Conservation (phyloP, 1,140 invertebrate genomes). For the Trachelipus rathkii region DNA sequence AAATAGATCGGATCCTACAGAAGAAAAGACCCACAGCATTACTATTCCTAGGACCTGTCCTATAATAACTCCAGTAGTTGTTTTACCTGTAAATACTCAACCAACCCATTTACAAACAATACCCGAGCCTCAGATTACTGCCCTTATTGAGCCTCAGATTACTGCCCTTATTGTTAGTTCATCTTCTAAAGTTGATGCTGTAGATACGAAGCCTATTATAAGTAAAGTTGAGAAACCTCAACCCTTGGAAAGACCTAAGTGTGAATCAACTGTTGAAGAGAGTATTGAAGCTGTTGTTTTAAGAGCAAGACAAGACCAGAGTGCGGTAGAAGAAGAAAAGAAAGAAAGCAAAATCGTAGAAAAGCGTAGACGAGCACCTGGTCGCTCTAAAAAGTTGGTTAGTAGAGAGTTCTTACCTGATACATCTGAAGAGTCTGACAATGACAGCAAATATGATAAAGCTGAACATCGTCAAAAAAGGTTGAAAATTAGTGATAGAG, state of each 20-base stretch:
- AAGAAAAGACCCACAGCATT: constrained; percentile 21
- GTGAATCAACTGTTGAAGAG: constrained; percentile 37
- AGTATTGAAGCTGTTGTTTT: constrained; percentile 43
- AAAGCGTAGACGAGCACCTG: constrained; percentile 31
- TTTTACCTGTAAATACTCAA: not conserved
- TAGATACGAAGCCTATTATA: not conserved
- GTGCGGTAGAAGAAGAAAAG: constrained; percentile 4
- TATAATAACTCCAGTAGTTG: not conserved
- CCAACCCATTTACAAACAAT: not conserved
- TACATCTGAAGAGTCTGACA: constrained; percentile 35
- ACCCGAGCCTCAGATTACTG: constrained; percentile 12
- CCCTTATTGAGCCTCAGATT: not conserved
- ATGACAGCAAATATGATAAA: constrained; percentile 27
- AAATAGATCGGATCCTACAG: constrained; percentile 32
- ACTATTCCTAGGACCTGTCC: constrained; percentile 17
- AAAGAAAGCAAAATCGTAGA: constrained; percentile 22
- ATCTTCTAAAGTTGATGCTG: not conserved
- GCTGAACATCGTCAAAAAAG: no score
- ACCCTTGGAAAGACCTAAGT: constrained; percentile 30
- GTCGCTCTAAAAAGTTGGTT: constrained; percentile 32
- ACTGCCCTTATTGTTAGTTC: not conserved
- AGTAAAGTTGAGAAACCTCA: constrained; percentile 21
- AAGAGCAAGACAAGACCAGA: constrained; percentile 36
- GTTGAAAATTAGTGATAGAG: constrained; percentile 20
- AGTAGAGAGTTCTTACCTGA: constrained; percentile 32